phyloP scores from a whole-genome alignment of 2,113 vertebrate species.

The Protobothrops mucrosquamatus region DNA sequence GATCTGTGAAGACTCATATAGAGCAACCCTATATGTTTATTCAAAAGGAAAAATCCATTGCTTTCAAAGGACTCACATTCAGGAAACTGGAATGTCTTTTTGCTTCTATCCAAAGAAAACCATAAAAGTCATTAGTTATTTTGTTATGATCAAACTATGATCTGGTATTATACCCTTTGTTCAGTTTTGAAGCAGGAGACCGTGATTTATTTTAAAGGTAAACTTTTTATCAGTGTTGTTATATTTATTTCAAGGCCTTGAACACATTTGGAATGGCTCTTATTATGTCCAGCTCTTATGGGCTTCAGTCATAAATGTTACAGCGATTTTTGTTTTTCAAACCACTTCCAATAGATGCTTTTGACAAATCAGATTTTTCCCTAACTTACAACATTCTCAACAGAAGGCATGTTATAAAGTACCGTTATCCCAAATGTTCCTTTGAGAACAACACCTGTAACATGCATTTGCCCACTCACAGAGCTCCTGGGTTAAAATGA shows the following conservation, averaged over 20 bases:
- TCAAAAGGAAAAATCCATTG: neutral
- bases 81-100: neutral
- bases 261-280: neutral
- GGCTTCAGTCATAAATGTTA: neutral
- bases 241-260: neutral
- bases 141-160: neutral
- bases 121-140: neutral
- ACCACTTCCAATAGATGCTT: neutral
- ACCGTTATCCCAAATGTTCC: neutral
- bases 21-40: neutral
- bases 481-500: neutral
- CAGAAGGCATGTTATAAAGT: neutral
- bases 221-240: neutral
- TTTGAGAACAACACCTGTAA: neutral
- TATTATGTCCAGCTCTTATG: conserved; percentile 12
- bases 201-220: neutral
- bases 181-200: neutral
- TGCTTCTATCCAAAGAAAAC: neutral
- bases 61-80: neutral
- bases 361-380: conserved; percentile 10
- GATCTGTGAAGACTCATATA: neutral
- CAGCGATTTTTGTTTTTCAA: neutral
- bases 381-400: neutral
- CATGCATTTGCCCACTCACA: neutral
- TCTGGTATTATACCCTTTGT: neutral